Conservation (phyloP, 2,113 vertebrate genomes). For the Colossoma macropomum region DNA sequence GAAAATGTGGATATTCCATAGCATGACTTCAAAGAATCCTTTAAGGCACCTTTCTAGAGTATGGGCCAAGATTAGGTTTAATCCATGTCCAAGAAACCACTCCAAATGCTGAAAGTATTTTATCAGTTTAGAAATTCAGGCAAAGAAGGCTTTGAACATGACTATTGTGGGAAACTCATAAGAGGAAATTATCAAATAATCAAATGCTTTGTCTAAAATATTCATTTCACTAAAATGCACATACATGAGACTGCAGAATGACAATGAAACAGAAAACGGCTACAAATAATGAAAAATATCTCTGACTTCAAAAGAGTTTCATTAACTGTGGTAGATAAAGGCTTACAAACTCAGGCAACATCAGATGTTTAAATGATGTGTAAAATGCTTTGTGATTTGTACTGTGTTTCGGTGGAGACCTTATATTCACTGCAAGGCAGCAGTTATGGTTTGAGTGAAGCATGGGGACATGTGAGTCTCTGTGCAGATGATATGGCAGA, state of each 20-base stretch:
- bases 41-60: neutral
- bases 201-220: neutral
- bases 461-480: conserved; percentile 56
- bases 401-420: conserved; percentile 58
- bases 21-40: neutral
- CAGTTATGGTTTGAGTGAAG: conserved; percentile 69
- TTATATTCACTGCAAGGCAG: conserved; percentile 67
- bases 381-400: conserved; percentile 67
- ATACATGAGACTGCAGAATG: neutral
- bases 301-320: neutral
- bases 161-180: neutral
- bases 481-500: conserved; percentile 66
- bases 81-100: neutral
- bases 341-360: conserved; percentile 1
- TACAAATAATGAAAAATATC: neutral
- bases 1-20: neutral
- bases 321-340: neutral
- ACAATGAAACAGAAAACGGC: neutral
- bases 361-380: conserved; percentile 43
- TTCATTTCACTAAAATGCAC: neutral
- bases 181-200: neutral
- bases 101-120: neutral
- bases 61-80: neutral
- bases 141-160: neutral
- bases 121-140: neutral